These are phyloP conservation scores for Tetraneura akinire DNA, from an alignment of 1,140 invertebrate species.

Conservation along the genomic window DNA sequence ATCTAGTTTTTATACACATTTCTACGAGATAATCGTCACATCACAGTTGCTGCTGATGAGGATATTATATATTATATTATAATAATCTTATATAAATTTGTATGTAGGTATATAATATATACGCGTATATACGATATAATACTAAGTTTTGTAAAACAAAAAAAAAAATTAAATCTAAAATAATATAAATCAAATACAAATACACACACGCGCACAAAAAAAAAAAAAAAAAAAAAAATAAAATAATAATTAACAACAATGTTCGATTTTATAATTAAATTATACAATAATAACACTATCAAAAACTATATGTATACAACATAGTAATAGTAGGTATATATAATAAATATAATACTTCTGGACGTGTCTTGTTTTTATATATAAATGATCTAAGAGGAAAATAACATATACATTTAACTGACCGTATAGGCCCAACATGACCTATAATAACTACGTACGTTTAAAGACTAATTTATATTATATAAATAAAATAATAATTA, in stretches of 20 bases:
- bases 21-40: slow-evolving; percentile 46
- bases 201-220: slow-evolving; percentile 1
- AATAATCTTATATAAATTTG: neutral
- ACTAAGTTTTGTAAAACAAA: neutral
- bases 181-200: slow-evolving; percentile 6
- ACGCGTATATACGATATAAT: neutral
- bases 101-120: slow-evolving; percentile 7
- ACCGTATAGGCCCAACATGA: neutral
- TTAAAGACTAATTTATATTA: too few relatives aligned
- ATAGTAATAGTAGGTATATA: neutral
- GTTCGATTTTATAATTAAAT: neutral
- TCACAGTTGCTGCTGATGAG: slow-evolving; percentile 47
- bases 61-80: slow-evolving; percentile 13
- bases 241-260: slow-evolving; percentile 44
- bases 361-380: slow-evolving; percentile 9
- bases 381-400: neutral
- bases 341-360: slow-evolving; percentile 24
- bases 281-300: neutral
- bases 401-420: slow-evolving; percentile 28
- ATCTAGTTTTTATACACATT: slow-evolving; percentile 41
- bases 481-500: neutral
- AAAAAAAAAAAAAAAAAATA: neutral
- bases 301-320: neutral
- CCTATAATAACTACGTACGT: neutral
- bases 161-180: neutral